Evolutionary conservation across 2,113 vertebrate genomes (phyloP), one percentile per base, ranked within the genome.

Genomic region (Lagopus muta): DNA sequence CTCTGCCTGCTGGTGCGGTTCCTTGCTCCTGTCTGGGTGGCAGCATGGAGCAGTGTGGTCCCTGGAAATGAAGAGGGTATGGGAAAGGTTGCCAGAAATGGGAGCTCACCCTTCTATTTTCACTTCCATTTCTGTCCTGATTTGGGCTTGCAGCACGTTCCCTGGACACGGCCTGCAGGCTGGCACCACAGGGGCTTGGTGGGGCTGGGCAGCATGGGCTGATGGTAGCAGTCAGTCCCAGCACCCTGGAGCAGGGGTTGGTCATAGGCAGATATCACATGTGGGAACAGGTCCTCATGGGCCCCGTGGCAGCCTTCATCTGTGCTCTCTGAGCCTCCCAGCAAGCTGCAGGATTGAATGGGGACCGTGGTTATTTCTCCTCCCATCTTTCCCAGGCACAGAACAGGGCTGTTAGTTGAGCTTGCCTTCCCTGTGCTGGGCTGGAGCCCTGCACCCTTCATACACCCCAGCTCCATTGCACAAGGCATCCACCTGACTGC

Each of bases 341-440:
- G 45, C 32, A 76, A 91, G 40, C 47, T 2, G 5, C 3, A 2
- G 42, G 22, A 42, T 1, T 1, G 55, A n/a, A 48, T 30, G 55
- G n/a, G 30, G 13, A 38, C 34, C 16, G 22, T 2, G 24, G 28
- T 10, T 71, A 57, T 4, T 40, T 32, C 30, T 76, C 43, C 27
- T 70, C 16, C 66, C n/a, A 2, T 36, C 58, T 76, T 48, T 84
- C 28, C 24, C n/a, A 64, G n/a, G 55, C 62, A 19, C 77, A 15
- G 12, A 42, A 40, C 0, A 0, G 81, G 50, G 32, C 34, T 1
- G 1, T 60, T 71, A n/a, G n/a, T 13, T 38, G 34, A 34, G 24
- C 28, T 36, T 36, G 36, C 50, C 28, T 10, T 74, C 50, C 42
- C 25, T 2, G 0, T 5, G 1, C 13, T 1, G 1, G n/a, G 28